These are phyloP conservation scores for Mormyrus hasselquistii DNA, from an alignment of 2,797 vertebrate species.

Conservation along the genomic window DNA sequence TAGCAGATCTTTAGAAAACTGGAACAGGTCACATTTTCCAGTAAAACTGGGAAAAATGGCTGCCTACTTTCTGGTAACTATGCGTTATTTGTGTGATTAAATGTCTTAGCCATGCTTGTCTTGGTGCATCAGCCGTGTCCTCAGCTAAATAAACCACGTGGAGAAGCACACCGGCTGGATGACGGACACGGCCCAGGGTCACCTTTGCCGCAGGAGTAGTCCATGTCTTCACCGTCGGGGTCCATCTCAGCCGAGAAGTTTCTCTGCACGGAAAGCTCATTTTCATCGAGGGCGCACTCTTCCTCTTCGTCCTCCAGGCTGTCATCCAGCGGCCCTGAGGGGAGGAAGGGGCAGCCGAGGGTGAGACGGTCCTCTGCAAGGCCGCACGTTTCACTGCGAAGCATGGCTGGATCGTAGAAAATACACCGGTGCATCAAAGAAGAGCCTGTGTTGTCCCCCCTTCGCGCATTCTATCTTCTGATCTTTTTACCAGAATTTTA, in stretches of 20 bases:
- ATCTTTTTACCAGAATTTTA: neutral
- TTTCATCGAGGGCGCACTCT: constrained; percentile 65
- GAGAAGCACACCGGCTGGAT: neutral
- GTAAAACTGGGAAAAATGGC: neutral
- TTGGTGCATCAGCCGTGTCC: neutral
- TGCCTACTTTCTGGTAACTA: neutral
- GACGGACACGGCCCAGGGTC: constrained; percentile 37
- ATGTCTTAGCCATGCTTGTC: neutral
- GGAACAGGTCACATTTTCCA: neutral
- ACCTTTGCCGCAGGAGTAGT: constrained; percentile 78
- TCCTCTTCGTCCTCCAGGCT: constrained; percentile 69
- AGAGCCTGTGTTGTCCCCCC: neutral
- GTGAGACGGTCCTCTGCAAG: neutral
- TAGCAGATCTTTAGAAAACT: neutral
- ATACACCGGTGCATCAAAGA: neutral
- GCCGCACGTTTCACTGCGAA: neutral
- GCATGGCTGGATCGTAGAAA: neutral
- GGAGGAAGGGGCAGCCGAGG: neutral
- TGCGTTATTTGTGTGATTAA: neutral
- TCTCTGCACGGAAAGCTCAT: constrained; percentile 69
- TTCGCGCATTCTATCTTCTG: neutral
- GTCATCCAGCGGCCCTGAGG: constrained; percentile 70
- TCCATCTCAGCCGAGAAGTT: constrained; percentile 67
- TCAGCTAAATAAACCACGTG: neutral
- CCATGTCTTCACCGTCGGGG: constrained; percentile 69